These are phyloP conservation scores for Diachasmimorpha longicaudata DNA, from an alignment of 1,140 invertebrate species.

Conservation along the genomic window DNA sequence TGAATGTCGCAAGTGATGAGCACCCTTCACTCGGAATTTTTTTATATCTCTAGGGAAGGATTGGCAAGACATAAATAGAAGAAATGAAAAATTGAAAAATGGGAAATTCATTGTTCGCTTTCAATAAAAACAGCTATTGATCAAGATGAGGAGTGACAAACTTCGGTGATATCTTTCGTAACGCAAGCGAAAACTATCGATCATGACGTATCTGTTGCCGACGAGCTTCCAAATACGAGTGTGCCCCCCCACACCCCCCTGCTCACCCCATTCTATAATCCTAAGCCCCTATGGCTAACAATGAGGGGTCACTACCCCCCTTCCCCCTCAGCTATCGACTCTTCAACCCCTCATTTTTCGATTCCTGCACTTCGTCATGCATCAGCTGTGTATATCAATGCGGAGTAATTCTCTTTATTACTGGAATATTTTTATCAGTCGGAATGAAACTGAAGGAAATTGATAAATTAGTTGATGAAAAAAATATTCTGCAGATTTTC, in stretches of 20 bases:
- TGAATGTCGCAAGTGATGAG: too few species aligned
- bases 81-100: neutral
- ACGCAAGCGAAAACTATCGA: constrained; percentile 49
- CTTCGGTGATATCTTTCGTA: constrained; percentile 35
- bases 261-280: constrained; percentile 39
- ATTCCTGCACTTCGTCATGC: constrained; percentile 44
- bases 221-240: constrained; percentile 41
- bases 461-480: too few species aligned
- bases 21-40: too few species aligned
- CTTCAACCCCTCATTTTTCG: constrained; percentile 30
- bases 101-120: neutral
- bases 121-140: constrained; percentile 27
- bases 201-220: constrained; percentile 50
- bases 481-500: too few species aligned
- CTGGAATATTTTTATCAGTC: neutral
- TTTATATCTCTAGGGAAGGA: too few species aligned
- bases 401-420: constrained; percentile 7
- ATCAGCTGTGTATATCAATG: constrained; percentile 23
- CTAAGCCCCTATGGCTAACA: constrained; percentile 50
- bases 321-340: neutral
- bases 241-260: constrained; percentile 26
- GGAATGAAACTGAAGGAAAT: neutral
- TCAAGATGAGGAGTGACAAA: neutral
- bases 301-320: constrained; percentile 35
- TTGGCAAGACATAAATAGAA: too few species aligned